Evolutionary conservation across 2,888 invertebrate species (phyloP).

Genomic region (Bombylius major): DNA sequence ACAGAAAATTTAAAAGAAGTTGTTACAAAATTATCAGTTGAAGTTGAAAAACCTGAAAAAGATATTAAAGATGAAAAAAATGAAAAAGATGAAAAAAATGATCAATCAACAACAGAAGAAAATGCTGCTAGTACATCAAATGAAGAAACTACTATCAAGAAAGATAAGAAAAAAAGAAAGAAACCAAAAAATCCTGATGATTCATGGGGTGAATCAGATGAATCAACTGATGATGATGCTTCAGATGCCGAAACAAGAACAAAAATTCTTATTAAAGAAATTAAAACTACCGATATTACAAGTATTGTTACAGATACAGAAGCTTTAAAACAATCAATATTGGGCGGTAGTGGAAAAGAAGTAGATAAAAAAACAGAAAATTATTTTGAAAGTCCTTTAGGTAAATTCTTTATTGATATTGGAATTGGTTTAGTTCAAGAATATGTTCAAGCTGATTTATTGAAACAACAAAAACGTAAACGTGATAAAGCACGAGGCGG

Average conservation of each 20-base stretch:
- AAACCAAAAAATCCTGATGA: conserved; percentile 41
- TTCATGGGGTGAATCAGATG: conserved; percentile 45
- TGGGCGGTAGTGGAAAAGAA: conserved; percentile 7
- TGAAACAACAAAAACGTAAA: conserved; percentile 76
- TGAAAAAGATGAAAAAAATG: conserved; percentile 23
- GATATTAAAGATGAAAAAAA: conserved; percentile 40
- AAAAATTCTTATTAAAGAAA: conserved; percentile 42
- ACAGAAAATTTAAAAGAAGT: conserved; percentile 62
- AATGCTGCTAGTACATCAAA: conserved; percentile 10
- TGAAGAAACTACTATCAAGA: conserved; percentile 23
- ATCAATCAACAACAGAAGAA: conserved; percentile 8
- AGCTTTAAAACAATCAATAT: conserved; percentile 15
- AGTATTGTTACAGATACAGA: conserved; percentile 19
- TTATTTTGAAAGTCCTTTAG: conserved; percentile 76
- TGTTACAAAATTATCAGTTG: conserved; percentile 49
- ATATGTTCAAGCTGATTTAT: conserved; percentile 82
- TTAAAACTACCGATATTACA: conserved; percentile 40
- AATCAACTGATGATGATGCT: conserved; percentile 38
- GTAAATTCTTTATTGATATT: conserved; percentile 83
- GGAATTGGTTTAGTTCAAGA: conserved; percentile 86
- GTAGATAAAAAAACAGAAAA: conserved; percentile 43
- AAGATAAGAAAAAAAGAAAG: conserved; percentile 30
- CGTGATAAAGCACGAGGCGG: conserved; percentile 55
- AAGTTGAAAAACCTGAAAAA: conserved; percentile 44
- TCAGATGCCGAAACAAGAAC: conserved; percentile 39